Base-by-base conservation (phyloP, 2,797 vertebrate genomes). In the Heterohyrax brucei region DNA sequence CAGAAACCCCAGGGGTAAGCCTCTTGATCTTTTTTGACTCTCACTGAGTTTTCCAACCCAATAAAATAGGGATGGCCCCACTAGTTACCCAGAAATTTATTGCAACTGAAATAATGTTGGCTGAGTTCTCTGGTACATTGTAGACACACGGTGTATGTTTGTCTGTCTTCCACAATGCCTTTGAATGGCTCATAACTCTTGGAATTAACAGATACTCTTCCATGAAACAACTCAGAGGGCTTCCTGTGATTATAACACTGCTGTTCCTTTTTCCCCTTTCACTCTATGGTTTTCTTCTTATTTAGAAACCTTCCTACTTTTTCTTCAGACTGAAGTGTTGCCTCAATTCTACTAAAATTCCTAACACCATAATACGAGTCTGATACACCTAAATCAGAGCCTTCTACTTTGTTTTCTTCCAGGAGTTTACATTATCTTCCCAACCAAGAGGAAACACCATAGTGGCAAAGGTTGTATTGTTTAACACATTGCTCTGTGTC, bases 261-360 rank as follows among this genome's bases (percentile, higher is more conserved):
- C 16, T 70, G 22, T 7, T 18, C 26, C 0, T 2, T 66, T 33
- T 77, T 6, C 3, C 2, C 16, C 7, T 78, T 66, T 77, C 10
- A 21, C 18, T 14, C 3, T 1, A 26, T 48, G 77, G 22, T 26
- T 22, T 72, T 68, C n/a, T 8, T 46, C 56, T 22, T 30, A 24
- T 75, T 8, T 53, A 72, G 30, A 95, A 96, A 50, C 18, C 22
- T 56, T 81, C n/a, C 24, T 39, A 84, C 16, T 1, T 88, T 95
- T 89, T 90, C 39, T 14, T 16, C 44, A 79, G 10, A 12, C 66
- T 77, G 12, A 79, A 66, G 6, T 72, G 24, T 26, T 81, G 30
- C 66, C 93, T 75, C 39, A 77, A n/a, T 64, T 73, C 44, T 56
- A 84, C 39, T 59, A 62, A 80, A 39, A 62, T 0, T 2, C 44